Evolutionary conservation across 2,888 invertebrate species (phyloP).

Genomic region (Cephus nigrinus): DNA sequence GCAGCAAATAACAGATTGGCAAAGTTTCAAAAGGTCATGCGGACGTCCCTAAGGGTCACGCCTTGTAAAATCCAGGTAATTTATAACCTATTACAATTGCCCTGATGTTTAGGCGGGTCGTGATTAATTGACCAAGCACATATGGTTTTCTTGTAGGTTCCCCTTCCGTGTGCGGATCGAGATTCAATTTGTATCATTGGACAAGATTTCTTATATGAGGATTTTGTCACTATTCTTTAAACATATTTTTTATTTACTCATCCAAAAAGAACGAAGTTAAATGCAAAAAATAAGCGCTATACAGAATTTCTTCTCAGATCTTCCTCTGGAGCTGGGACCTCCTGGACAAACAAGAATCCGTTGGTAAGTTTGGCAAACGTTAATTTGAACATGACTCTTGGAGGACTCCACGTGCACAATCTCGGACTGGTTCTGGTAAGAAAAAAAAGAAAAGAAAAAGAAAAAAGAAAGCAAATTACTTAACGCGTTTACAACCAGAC

Average conservation of each 20-base stretch:
- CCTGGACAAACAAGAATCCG: background rate
- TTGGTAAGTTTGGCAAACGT: slow-evolving; percentile 14
- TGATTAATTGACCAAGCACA: slow-evolving; percentile 44
- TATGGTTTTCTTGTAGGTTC: background rate
- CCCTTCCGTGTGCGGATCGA: background rate
- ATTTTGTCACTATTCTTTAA: background rate
- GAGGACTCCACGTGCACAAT: background rate
- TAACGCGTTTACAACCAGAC: slow-evolving; percentile 30
- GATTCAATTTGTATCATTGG: background rate
- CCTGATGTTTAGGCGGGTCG: slow-evolving; percentile 36
- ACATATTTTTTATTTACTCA: background rate
- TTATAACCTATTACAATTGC: slow-evolving; percentile 50
- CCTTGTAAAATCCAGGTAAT: slow-evolving; percentile 46
- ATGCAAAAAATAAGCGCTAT: slow-evolving; percentile 9
- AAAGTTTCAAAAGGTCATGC: slow-evolving; percentile 33
- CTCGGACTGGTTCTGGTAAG: slow-evolving; percentile 18
- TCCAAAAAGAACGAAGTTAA: background rate
- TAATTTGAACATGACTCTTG: slow-evolving; percentile 15
- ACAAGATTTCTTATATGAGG: background rate
- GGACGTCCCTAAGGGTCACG: slow-evolving; percentile 21
- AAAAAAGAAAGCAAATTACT: slow-evolving; percentile 38
- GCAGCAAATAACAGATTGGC: slow-evolving; percentile 44
- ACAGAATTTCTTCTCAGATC: background rate
- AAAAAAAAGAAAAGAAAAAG: slow-evolving; percentile 28
- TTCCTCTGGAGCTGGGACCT: background rate